A percentile compares a stretch with the other conserved stretches of the same genome.
Evolutionary conservation across 2,797 vertebrate genomes (phyloP).

Genomic region (Lycodopsis pacificus): DNA sequence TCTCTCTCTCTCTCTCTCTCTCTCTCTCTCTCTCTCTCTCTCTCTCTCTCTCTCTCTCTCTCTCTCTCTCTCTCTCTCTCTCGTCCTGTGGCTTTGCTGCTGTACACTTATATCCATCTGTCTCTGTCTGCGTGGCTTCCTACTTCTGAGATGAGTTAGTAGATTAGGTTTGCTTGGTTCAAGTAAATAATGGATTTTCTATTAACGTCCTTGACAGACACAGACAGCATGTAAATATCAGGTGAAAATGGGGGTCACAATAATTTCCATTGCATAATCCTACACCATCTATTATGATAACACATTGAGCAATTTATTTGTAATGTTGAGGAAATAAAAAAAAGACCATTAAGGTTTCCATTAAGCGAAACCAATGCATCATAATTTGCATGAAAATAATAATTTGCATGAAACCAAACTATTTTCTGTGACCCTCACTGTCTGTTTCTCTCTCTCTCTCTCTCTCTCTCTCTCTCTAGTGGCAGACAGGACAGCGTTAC

Average conservation of each 20-base stretch:
- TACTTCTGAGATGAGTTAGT: not conserved
- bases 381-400: constrained; percentile 73
- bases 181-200: not conserved
- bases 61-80: constrained; percentile 70
- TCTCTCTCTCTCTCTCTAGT: constrained; percentile 47
- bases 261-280: constrained; percentile 16
- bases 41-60: constrained; percentile 67
- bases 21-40: constrained; percentile 28
- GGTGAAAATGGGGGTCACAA: constrained; percentile 9
- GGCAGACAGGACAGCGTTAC: constrained; percentile 91
- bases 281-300: constrained; percentile 12
- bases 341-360: constrained; percentile 50
- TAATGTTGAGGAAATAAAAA: constrained; percentile 23
- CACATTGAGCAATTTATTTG: constrained; percentile 3
- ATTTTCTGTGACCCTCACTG: constrained; percentile 42
- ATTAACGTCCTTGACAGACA: not conserved
- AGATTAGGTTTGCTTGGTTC: not conserved
- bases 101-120: constrained; percentile 12
- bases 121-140: constrained; percentile 7
- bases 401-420: constrained; percentile 72
- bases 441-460: constrained; percentile 35
- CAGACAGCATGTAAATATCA: not conserved
- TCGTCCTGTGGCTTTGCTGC: constrained; percentile 61
- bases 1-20: constrained; percentile 57
- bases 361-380: constrained; percentile 55